A percentile compares a stretch with the other conserved stretches of the same genome.
Evolutionary conservation across 2,888 invertebrate genomes (phyloP).

Genomic region (Tipula lateralis): DNA sequence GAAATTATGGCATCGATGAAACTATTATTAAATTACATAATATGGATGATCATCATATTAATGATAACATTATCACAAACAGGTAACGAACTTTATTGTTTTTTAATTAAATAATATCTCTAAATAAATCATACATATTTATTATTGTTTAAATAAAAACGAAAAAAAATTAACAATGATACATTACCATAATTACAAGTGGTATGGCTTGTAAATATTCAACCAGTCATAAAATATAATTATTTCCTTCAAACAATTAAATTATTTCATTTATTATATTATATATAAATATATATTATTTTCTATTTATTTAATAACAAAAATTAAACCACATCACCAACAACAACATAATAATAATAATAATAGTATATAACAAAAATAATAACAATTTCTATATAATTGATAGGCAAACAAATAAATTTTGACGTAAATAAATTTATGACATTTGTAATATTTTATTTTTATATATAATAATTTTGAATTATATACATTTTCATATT

Average conservation of each 20-base stretch:
- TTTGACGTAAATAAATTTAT: constrained; percentile 2
- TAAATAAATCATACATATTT: background rate
- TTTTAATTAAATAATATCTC: background rate
- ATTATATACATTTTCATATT: background rate
- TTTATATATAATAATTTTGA: background rate
- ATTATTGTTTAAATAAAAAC: background rate
- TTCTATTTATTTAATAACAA: constrained; percentile 19
- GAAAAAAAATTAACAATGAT: background rate
- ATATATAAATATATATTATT: background rate
- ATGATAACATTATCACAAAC: constrained; percentile 19
- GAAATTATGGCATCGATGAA: constrained; percentile 19
- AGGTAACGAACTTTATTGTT: background rate
- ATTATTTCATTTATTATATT: background rate
- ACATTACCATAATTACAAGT: background rate
- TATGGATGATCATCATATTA: constrained; percentile 15
- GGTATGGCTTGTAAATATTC: too few relatives aligned
- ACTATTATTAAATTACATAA: background rate
- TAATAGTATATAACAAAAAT: background rate
- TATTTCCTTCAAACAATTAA: background rate
- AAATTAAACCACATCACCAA: background rate
- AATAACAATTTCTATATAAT: background rate
- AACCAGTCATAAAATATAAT: background rate
- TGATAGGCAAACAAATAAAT: background rate
- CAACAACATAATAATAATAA: background rate
- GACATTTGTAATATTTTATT: background rate